Evolutionary conservation across 2,888 invertebrate species (phyloP).

Genomic region (Frankliniella intonsa): DNA sequence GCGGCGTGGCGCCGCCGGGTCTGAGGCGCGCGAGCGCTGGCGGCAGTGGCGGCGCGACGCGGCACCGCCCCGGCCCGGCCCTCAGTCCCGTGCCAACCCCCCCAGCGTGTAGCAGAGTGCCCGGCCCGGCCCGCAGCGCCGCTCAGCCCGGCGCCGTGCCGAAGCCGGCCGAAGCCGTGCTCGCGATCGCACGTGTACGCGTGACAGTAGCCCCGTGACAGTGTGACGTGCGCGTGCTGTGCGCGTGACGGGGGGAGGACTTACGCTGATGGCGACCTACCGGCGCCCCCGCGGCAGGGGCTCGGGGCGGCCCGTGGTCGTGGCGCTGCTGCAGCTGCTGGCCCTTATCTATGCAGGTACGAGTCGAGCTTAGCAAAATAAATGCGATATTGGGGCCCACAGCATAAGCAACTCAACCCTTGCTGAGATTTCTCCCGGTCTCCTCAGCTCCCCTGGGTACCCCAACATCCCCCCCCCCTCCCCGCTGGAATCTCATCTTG

Average conservation of each 20-base stretch:
- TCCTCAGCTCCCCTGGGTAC: no score
- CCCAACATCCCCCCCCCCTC: no score
- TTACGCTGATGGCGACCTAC: neutral
- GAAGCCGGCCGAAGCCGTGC: neutral
- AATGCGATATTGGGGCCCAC: no score
- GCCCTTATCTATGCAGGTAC: constrained; percentile 8
- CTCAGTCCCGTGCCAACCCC: neutral
- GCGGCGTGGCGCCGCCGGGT: neutral
- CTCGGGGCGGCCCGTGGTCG: neutral
- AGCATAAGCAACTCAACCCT: no score
- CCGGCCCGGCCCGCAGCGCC: neutral
- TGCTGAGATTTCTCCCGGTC: no score
- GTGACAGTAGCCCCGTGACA: neutral
- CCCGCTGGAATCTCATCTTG: no score
- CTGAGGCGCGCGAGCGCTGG: neutral
- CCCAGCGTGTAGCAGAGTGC: no score
- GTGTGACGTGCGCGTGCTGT: neutral
- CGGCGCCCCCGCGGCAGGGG: neutral
- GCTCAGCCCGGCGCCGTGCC: neutral
- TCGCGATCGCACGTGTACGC: neutral
- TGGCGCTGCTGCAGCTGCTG: constrained; percentile 9
- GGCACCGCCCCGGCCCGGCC: neutral
- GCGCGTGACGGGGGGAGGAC: neutral
- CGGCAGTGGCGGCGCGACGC: no score
- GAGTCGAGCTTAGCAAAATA: neutral